phyloP scores from a whole-genome alignment of 92 coral and sea anemone species.

The Scolanthus callimorphus region DNA sequence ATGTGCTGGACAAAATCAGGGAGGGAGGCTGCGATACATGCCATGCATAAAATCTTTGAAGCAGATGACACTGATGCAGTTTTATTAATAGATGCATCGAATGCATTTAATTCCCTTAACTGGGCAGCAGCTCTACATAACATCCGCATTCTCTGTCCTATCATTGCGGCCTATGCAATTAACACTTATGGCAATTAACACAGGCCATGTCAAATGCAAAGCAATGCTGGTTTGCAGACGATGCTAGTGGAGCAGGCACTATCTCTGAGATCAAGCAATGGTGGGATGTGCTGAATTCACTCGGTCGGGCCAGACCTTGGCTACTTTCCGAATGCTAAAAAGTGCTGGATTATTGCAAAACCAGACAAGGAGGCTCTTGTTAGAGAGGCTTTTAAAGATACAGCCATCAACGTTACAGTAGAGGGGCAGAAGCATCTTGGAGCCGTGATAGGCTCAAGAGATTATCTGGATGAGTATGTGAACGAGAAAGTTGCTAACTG shows the following conservation, averaged over 20 bases:
- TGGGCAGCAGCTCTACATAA: no score
- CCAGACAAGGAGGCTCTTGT: background rate
- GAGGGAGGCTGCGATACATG: no score
- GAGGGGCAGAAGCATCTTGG: conserved; percentile 20
- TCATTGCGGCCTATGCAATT: no score
- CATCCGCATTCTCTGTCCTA: no score
- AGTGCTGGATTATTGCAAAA: background rate
- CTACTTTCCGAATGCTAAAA: conserved; percentile 10
- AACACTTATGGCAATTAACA: no score
- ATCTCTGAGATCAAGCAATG: conserved; percentile 6
- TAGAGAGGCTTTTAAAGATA: background rate
- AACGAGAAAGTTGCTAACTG: conserved; percentile 16
- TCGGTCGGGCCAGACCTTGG: conserved; percentile 16
- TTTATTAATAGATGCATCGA: no score
- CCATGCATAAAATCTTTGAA: no score
- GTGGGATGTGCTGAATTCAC: conserved; percentile 2
- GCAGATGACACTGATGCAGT: no score
- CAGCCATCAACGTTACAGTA: conserved; percentile 1
- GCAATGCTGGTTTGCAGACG: conserved; percentile 23
- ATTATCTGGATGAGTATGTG: conserved; percentile 16
- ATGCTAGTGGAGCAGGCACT: conserved; percentile 31
- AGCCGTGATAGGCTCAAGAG: conserved; percentile 42
- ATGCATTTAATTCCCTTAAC: no score
- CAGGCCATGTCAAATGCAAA: conserved; percentile 8
- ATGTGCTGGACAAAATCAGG: no score